A percentile compares a stretch with the other conserved stretches of the same genome.
Conservation (phyloP, 2,113 vertebrate species). For the Rhadina sibilatrix region DNA sequence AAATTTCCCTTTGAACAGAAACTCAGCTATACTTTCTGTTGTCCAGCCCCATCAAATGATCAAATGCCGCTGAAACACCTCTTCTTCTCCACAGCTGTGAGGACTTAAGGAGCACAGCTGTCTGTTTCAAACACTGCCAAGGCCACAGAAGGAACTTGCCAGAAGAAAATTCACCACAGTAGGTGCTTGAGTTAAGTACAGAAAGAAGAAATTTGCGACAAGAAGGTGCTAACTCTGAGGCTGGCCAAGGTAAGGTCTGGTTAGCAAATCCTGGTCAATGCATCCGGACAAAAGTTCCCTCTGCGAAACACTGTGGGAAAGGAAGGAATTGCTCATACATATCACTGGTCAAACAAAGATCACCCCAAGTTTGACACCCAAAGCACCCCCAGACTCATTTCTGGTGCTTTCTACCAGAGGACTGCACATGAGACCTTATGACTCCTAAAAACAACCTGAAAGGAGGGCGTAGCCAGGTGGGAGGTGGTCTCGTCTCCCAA, state of each 20-base stretch:
- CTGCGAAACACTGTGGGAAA: not conserved
- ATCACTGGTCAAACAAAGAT: not conserved
- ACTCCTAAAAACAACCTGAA: not conserved
- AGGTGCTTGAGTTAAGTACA: not conserved
- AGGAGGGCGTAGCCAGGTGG: not conserved
- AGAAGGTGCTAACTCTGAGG: not conserved
- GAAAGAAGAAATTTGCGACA: rapidly evolving
- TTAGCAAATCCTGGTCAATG: not conserved
- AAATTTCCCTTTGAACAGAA: not conserved
- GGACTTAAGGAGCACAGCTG: not conserved
- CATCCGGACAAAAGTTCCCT: not conserved
- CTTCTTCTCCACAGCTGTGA: not conserved
- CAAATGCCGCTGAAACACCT: not conserved
- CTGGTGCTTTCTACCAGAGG: not conserved
- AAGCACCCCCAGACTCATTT: not conserved
- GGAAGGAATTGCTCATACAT: not conserved
- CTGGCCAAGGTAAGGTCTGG: not conserved
- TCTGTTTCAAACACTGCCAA: not conserved
- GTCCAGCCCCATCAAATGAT: not conserved
- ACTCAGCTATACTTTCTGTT: not conserved
- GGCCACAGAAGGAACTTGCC: not conserved
- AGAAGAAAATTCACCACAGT: not conserved
- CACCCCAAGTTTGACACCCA: rapidly evolving
- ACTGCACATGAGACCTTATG: not conserved
- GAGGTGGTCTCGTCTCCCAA: not conserved